These are phyloP conservation scores for Perdita meconis DNA, from an alignment of 2,888 invertebrate species.

Conservation along the genomic window DNA sequence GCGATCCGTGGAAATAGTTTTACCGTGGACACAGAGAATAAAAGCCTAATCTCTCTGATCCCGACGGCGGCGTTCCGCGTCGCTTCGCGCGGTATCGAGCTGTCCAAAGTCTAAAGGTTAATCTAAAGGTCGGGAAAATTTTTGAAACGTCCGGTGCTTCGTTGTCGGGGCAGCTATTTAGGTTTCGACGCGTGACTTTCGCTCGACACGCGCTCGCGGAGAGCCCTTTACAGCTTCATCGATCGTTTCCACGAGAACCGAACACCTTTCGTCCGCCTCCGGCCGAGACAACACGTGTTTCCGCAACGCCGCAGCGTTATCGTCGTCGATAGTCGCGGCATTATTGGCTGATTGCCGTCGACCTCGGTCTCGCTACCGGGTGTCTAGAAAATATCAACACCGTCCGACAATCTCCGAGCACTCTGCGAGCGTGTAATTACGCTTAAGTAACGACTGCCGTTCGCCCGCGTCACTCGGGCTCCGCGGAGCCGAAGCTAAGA, in stretches of 20 bases:
- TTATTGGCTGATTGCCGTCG: conserved; percentile 24
- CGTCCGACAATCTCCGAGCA: neutral
- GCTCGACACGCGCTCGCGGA: conserved; percentile 13
- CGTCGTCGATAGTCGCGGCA: conserved; percentile 10
- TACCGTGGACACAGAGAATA: neutral
- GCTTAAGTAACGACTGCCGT: too few relatives aligned
- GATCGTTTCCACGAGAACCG: conserved; percentile 41
- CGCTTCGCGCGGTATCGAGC: too few relatives aligned
- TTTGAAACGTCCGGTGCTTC: too few relatives aligned
- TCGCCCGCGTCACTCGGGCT: too few relatives aligned
- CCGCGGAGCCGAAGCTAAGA: neutral
- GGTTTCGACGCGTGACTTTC: conserved; percentile 9
- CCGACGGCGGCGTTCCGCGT: too few relatives aligned
- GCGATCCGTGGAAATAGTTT: neutral
- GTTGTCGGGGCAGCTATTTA: neutral
- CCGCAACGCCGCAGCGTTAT: conserved; percentile 18
- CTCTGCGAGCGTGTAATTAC: too few relatives aligned
- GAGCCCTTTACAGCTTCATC: conserved; percentile 33
- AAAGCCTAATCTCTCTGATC: neutral
- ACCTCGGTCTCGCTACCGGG: neutral
- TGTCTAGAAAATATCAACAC: neutral
- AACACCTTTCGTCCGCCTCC: conserved; percentile 16
- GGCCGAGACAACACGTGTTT: conserved; percentile 42
- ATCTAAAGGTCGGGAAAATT: too few relatives aligned
- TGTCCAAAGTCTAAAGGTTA: too few relatives aligned